Conservation (phyloP, 2,888 invertebrate genomes). For the Drosophila mimetica region DNA sequence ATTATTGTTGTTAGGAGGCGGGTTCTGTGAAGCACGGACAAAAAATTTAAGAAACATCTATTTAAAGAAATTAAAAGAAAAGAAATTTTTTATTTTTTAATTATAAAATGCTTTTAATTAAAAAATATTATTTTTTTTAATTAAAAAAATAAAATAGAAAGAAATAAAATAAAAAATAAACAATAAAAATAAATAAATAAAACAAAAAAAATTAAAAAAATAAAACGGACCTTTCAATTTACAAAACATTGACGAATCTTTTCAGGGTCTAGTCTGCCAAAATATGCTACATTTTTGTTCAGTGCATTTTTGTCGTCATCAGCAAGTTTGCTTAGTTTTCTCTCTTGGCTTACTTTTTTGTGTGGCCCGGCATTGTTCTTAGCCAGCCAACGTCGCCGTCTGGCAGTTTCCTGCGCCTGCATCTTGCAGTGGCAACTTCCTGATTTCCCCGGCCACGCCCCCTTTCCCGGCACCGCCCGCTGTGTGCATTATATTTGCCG, state of each 20-base stretch:
- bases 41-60: not conserved
- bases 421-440: constrained; percentile 75
- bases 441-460: constrained; percentile 54
- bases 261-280: too few relatives aligned
- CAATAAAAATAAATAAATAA: too few relatives aligned
- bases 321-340: constrained; percentile 51
- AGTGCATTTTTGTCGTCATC: constrained; percentile 17
- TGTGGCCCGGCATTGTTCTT: constrained; percentile 65
- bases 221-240: too few relatives aligned
- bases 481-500: constrained; percentile 74
- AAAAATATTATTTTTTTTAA: too few relatives aligned
- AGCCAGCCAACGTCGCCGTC: constrained; percentile 50
- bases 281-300: too few relatives aligned
- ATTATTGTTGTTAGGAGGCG: constrained; percentile 55
- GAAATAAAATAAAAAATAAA: too few relatives aligned
- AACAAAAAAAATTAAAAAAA: too few relatives aligned
- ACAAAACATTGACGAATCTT: too few relatives aligned
- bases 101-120: too few relatives aligned
- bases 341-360: constrained; percentile 42
- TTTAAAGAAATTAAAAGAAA: not conserved
- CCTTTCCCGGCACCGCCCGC: constrained; percentile 9
- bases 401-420: constrained; percentile 44
- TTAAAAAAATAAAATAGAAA: too few relatives aligned
- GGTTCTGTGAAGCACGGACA: constrained; percentile 7
- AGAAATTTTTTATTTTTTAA: too few relatives aligned